phyloP scores from a whole-genome alignment of 2,113 vertebrate genomes.

The Psittacula cyanocephala region DNA sequence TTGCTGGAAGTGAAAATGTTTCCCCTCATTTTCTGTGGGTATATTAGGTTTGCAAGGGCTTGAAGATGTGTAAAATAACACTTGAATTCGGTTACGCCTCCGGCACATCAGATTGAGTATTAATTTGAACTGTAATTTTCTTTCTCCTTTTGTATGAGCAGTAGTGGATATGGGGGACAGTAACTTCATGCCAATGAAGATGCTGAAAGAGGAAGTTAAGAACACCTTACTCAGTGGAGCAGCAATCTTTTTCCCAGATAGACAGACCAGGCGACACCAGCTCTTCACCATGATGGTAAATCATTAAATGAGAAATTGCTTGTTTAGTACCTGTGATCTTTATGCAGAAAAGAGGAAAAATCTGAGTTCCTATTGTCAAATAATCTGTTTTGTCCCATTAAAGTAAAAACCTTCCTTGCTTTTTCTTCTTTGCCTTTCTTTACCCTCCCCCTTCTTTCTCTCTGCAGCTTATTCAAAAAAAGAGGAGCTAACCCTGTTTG shows the following conservation, averaged over 20 bases:
- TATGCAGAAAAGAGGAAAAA: not conserved
- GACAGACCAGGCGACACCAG: slow-evolving; percentile 84
- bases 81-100: not conserved
- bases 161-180: slow-evolving; percentile 85
- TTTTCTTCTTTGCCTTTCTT: not conserved
- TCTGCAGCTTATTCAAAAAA: not conserved
- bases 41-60: not conserved
- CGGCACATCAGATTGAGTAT: not conserved
- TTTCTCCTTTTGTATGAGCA: slow-evolving; percentile 64
- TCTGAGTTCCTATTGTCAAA: not conserved
- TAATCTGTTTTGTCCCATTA: not conserved
- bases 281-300: slow-evolving; percentile 96
- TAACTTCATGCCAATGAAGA: slow-evolving; percentile 74
- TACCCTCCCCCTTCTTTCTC: not conserved
- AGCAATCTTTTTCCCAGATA: slow-evolving; percentile 94
- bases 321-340: not conserved
- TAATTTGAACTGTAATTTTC: not conserved
- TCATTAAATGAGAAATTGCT: not conserved
- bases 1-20: not conserved
- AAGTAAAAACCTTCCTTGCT: not conserved
- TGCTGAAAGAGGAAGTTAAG: slow-evolving; percentile 86
- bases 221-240: slow-evolving; percentile 92
- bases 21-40: not conserved
- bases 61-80: not conserved
- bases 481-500: not conserved